Base-by-base conservation (phyloP, 2,888 invertebrate species). In the Catocala fraxini region DNA sequence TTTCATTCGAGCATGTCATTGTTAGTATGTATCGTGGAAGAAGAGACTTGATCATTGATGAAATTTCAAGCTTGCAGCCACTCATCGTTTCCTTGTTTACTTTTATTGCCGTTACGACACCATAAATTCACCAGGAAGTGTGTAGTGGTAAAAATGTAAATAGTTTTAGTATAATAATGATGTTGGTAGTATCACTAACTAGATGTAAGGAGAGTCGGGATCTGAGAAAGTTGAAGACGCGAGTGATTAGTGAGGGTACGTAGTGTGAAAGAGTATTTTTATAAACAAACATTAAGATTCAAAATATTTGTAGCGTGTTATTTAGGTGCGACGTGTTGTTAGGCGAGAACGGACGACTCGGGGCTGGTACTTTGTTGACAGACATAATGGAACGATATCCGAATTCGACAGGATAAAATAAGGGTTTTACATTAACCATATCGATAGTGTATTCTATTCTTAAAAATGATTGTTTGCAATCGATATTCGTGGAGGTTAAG, bases 361-460 rank as follows among this genome's bases (percentile, higher is more conserved):
- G 79, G 79, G 80, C 79, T 75, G 79, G 78, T 78, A 80, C 80
- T 81, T 82, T 85, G 87, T 80, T 82, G 76, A 76, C 79, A 76
- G 75, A 76, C 72, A 73, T 75, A 71, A 74, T 70, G 79, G 80
- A 79, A 76, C 63, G 81, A 83, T 84, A 85, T 89, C 87, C 89
- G 89, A 88, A 90, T 88, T 89, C 79, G 87, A 83, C 81, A 82
- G 84, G 84, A 81, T 83, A 83, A 87, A 81, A 82, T 88, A 79
- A 85, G 89, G 86, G 86, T 86, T 88, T 88, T 86, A 87, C 84
- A 85, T 70, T 88, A 90, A 90, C 87, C 94, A 93, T 94, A 94
- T 93, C 93, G 89, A 84, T 93, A 92, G 89, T 85, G 84, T 89
- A 89, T 79, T 82, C 77, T 77, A 77, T 75, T 80, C 81, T 75